phyloP scores from a whole-genome alignment of 2,888 invertebrate species.

The Ophraella communa region DNA sequence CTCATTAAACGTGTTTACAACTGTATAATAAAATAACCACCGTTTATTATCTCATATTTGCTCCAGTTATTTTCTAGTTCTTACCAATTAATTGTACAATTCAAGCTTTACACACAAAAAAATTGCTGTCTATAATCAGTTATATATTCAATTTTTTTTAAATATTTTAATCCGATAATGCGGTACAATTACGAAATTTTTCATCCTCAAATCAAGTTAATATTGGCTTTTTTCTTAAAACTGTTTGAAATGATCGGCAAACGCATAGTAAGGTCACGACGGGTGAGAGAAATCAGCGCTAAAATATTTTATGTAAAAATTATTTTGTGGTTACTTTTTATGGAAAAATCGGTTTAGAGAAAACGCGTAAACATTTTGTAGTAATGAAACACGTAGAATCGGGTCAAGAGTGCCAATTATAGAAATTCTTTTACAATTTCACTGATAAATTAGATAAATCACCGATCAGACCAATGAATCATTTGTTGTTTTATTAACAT shows the following conservation, averaged over 20 bases:
- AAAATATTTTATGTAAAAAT: slow-evolving; percentile 22
- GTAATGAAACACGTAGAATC: slow-evolving; percentile 10
- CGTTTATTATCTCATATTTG: too few species aligned
- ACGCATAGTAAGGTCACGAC: slow-evolving; percentile 21
- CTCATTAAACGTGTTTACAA: too few species aligned
- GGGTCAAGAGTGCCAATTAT: slow-evolving; percentile 10
- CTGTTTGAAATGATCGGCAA: background rate
- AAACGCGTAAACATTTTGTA: slow-evolving; percentile 12
- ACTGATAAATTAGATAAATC: slow-evolving; percentile 1
- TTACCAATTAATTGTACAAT: too few species aligned
- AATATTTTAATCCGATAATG: too few species aligned
- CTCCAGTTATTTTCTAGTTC: too few species aligned
- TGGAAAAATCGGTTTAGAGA: slow-evolving; percentile 19
- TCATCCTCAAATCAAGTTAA: too few species aligned
- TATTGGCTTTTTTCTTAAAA: background rate
- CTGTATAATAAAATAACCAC: too few species aligned
- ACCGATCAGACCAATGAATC: background rate
- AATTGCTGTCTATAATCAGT: too few species aligned
- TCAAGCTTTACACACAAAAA: too few species aligned
- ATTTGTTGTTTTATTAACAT: background rate
- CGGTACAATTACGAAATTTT: too few species aligned
- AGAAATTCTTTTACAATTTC: slow-evolving; percentile 7
- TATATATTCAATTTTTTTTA: too few species aligned
- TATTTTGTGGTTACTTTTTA: slow-evolving; percentile 22
- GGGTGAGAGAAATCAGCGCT: slow-evolving; percentile 30